Base-by-base conservation (phyloP, 2,888 invertebrate genomes). In the Limnephilus lunatus region DNA sequence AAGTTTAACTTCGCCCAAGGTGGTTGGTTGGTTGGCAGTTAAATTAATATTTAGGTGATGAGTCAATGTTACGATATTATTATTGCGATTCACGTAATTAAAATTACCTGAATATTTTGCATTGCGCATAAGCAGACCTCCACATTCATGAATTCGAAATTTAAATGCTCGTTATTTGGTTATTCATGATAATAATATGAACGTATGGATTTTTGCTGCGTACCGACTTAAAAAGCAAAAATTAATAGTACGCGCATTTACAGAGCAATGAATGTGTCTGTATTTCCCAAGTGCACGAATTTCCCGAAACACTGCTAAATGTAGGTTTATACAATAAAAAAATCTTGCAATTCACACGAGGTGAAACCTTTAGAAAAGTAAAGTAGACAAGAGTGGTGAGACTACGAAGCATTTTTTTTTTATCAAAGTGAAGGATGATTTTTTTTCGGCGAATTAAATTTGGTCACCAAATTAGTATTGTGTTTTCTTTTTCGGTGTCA, bases 21-120 rank as follows among this genome's bases (percentile, higher is more conserved):
- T 30, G 53, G 4, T 15, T 48, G 53, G 30, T 44, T 86, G 44
- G n/a, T 30, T 86, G 44, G 44, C 14, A 5, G 44, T 44, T 31
- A 88, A 88, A 88, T 68, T 39, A 68, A 31, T 31, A 31, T 80
- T 5, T 25, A n/a, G 25, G 25, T 1, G 68, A 68, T 68, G 68
- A 68, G 68, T 68, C 7, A 25, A 68, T 68, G 68, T 68, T 68
- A 68, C 68, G 68, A 68, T n/a, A n/a, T 68, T 68, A 82, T 82
- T 82, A 82, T 82, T 82, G 82, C 82, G 31, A 82, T 82, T 82
- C 30, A 82, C 82, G 82, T 82, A 82, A 82, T 32, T 32, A 32
- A 82, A 82, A 82, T 68, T 82, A 32, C 82, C 30, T 82, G 32
- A 82, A 82, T 82, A 82, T 82, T 82, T 32, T 32, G 82, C 82